Evolutionary conservation across 2,797 vertebrate genomes (phyloP), one percentile per base, ranked within the genome.

Genomic region (Poecilia gillii): DNA sequence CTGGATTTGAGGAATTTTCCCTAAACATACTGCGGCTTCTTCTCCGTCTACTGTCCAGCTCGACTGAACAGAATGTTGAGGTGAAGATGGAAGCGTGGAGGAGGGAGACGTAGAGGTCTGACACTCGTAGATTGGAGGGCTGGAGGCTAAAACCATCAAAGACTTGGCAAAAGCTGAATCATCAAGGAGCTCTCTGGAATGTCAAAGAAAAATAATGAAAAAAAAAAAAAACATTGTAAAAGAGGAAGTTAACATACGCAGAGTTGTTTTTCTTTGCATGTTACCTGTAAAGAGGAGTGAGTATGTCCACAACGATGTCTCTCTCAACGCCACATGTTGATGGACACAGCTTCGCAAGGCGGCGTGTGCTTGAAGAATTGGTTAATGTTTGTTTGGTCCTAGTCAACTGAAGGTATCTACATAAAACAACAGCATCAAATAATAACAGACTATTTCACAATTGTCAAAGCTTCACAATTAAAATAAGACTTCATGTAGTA

Each of bases 171-270:
- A 97, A 75, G 90, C 89, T 41, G 91, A 83, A 16, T 97, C 96
- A 72, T 97, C 95, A 74, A 99, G 89, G 53, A 98, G 90, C 72
- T 90, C 93, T 66, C 98, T 99, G 79, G 3, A 71, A 72, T 28
- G 14, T 45, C 4, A 73, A 49, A 76, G 28, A 51, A 25, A n/a
- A 45, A 33, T 1, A 2, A 75, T 12, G n/a, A n/a, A 25, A 88
- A 33, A 83, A 62, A 83, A 33, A 84, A 62, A 84, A 0, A 41
- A 28, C 2, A 31, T 46, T 8, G 55, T 20, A 68, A 74, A 41
- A 73, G 33, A 3, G 79, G 16, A 23, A 25, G 9, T 0, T 62
- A 1, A 20, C 2, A 62, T 25, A 20, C 1, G 31, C 18, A 39
- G 57, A 62, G 6, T 9, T 9, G 36, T 3, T 6, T 23, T 4